Conservation (phyloP, 1,140 invertebrate genomes). For the Brachionus sp. region DNA sequence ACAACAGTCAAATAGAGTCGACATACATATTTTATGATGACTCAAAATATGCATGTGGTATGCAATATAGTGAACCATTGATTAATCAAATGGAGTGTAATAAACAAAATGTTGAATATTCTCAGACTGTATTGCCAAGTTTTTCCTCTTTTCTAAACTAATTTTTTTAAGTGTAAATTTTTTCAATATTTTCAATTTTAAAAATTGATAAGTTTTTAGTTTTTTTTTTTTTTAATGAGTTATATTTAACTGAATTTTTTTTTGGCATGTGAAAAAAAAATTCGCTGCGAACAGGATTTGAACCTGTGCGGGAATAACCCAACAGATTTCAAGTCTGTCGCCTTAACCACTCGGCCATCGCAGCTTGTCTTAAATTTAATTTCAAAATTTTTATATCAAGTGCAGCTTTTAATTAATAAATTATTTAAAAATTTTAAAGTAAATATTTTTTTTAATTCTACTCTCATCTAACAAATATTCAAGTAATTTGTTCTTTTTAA, state of each 20-base stretch:
- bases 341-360: conserved; percentile 1
- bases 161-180: neutral
- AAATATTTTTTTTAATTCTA: no score
- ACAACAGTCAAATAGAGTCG: neutral
- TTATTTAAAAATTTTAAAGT: neutral
- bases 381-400: neutral
- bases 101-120: neutral
- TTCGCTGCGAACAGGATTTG: conserved; percentile 3
- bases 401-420: neutral
- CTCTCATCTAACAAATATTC: no score
- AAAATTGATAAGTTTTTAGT: neutral
- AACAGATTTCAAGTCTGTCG: conserved; percentile 5
- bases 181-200: neutral
- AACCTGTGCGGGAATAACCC: conserved; percentile 2
- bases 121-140: neutral
- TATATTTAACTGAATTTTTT: neutral
- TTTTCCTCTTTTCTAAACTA: conserved; percentile 15
- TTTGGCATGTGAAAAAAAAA: neutral
- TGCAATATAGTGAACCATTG: neutral
- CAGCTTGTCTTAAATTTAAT: neutral
- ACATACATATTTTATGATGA: neutral
- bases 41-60: neutral
- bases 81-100: neutral
- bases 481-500: no score
- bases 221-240: neutral